phyloP scores from a whole-genome alignment of 2,888 invertebrate genomes.

The Gisinianus flammeolus region DNA sequence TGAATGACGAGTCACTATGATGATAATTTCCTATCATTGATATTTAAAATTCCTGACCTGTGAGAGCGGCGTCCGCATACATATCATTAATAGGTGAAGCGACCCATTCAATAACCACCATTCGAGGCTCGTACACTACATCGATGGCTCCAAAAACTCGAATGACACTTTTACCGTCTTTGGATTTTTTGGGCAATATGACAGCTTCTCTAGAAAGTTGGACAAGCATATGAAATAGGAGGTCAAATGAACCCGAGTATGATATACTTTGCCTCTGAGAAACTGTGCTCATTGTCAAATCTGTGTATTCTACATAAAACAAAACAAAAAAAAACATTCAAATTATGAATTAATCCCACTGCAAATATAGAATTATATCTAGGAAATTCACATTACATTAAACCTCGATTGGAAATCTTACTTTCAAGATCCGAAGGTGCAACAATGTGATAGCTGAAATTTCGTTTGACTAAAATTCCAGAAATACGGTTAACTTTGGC shows the following conservation, averaged over 20 bases:
- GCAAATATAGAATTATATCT: background rate
- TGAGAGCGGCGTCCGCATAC: slow-evolving; percentile 95
- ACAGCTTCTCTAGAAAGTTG: slow-evolving; percentile 80
- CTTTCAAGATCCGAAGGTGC: slow-evolving; percentile 89
- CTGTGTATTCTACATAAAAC: slow-evolving; percentile 83
- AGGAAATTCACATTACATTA: background rate
- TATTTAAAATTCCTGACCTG: no score
- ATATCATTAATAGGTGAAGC: slow-evolving; percentile 96
- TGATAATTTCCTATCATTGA: no score
- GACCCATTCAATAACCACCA: slow-evolving; percentile 91
- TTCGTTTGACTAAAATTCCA: slow-evolving; percentile 93
- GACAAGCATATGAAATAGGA: slow-evolving; percentile 76
- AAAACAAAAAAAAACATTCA: background rate
- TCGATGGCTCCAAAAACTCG: slow-evolving; percentile 83
- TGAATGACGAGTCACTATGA: no score
- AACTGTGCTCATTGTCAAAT: slow-evolving; percentile 90
- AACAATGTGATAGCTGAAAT: slow-evolving; percentile 96
- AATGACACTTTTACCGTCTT: slow-evolving; percentile 69
- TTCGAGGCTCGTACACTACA: slow-evolving; percentile 78
- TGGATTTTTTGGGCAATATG: slow-evolving; percentile 67
- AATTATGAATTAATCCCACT: background rate
- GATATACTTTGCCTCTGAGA: slow-evolving; percentile 90
- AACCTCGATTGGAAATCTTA: slow-evolving; percentile 62
- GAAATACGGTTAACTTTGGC: slow-evolving; percentile 79
- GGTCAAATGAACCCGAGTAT: slow-evolving; percentile 62